Conservation (phyloP, 2,888 invertebrate genomes). For the Mythimna ferrago region DNA sequence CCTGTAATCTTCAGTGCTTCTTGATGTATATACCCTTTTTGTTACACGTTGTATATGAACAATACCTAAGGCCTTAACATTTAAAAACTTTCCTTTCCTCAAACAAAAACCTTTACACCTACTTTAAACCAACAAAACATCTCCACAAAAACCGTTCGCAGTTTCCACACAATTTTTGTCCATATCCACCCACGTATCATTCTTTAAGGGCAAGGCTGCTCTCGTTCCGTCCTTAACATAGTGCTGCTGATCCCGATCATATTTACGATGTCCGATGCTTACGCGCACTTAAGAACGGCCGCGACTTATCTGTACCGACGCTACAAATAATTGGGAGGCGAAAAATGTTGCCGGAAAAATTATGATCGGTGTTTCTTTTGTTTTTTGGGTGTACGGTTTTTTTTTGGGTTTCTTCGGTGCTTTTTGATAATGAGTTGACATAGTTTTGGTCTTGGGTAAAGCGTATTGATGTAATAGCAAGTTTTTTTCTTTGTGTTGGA, state of each 20-base stretch:
- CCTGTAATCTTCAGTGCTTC: no score
- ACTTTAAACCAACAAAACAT: neutral
- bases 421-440: conserved; percentile 1
- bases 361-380: conserved; percentile 51
- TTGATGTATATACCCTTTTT: no score
- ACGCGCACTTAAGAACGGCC: conserved; percentile 64
- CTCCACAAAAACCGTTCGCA: conserved; percentile 6
- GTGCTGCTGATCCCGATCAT: conserved; percentile 82
- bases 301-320: conserved; percentile 68
- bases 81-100: neutral
- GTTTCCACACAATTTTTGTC: conserved; percentile 23
- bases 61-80: neutral
- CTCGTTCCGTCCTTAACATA: conserved; percentile 77
- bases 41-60: no score
- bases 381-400: conserved; percentile 30
- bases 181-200: conserved; percentile 61
- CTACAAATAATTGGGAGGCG: conserved; percentile 70
- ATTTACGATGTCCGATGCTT: conserved; percentile 77
- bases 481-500: no score
- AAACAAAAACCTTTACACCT: neutral
- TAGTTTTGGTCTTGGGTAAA: neutral
- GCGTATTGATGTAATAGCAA: neutral
- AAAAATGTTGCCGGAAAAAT: conserved; percentile 55
- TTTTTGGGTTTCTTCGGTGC: conserved; percentile 12
- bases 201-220: conserved; percentile 64